Conservation (phyloP, 1,140 invertebrate genomes). For the Drosophila carrolli region DNA sequence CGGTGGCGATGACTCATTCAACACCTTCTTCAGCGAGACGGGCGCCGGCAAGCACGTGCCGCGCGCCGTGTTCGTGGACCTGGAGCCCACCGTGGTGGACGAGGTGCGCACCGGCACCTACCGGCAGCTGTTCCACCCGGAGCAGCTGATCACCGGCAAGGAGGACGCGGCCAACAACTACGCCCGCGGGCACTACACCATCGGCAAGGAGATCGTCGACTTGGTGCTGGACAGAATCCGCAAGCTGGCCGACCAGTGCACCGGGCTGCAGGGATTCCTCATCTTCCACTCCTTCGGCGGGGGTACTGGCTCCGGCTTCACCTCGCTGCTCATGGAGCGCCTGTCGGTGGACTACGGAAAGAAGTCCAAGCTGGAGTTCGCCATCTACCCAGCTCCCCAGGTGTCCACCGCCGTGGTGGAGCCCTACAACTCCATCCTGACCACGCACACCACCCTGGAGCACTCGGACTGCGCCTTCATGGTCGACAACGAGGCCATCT, state of each 20-base stretch:
- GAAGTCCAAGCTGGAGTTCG: conserved; percentile 14
- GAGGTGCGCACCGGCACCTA: conserved; percentile 6
- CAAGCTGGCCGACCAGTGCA: conserved; percentile 12
- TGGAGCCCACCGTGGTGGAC: conserved; percentile 8
- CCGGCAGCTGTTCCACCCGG: conserved; percentile 9
- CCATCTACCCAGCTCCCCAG: conserved; percentile 1
- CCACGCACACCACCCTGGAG: conserved; percentile 7
- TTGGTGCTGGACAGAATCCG: conserved; percentile 6
- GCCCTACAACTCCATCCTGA: conserved; percentile 12
- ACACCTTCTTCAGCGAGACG: conserved; percentile 12
- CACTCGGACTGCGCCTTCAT: conserved; percentile 10
- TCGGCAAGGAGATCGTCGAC: conserved; percentile 9
- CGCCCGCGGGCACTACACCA: conserved; percentile 9
- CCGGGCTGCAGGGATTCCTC: conserved; percentile 8
- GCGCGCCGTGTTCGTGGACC: conserved; percentile 6
- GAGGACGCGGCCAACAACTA: conserved; percentile 10
- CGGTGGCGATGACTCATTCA: conserved; percentile 5
- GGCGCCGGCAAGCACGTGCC: conserved; percentile 8
- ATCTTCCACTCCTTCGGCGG: conserved; percentile 12
- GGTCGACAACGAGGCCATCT: conserved; percentile 10
- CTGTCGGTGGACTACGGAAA: conserved; percentile 9
- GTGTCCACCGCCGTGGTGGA: conserved; percentile 10
- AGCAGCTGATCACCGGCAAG: conserved; percentile 10
- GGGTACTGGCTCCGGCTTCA: conserved; percentile 4
- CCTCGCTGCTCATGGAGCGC: conserved; percentile 10